A percentile compares a stretch with the other conserved stretches of the same genome.
These are phyloP conservation scores for Threskiornis aethiopicus DNA, from an alignment of 2,797 vertebrate genomes.

Conservation along the genomic window DNA sequence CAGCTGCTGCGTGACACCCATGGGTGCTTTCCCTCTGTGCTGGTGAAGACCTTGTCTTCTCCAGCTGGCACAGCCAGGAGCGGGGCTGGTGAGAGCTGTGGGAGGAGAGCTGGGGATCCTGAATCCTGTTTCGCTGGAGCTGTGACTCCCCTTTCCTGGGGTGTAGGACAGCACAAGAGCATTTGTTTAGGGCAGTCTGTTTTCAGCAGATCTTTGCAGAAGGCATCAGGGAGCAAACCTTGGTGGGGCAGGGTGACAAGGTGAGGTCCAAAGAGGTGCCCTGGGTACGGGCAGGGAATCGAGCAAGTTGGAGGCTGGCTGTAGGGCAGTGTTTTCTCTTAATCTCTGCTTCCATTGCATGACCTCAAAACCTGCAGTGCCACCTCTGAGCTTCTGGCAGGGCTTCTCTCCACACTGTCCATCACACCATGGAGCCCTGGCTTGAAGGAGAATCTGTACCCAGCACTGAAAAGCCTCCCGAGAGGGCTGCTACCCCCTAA, in stretches of 20 bases:
- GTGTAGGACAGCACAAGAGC: background rate
- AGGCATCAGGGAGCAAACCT: background rate
- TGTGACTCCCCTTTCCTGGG: background rate
- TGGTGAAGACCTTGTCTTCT: background rate
- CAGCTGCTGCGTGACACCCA: background rate
- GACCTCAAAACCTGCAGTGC: background rate
- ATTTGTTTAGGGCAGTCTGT: background rate
- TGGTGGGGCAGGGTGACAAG: background rate
- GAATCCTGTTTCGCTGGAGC: background rate
- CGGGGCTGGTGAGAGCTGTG: background rate
- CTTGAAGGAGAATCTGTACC: background rate
- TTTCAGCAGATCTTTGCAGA: background rate
- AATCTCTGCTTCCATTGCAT: background rate
- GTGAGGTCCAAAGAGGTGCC: background rate
- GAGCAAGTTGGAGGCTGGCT: too few species aligned
- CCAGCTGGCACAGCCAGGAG: background rate
- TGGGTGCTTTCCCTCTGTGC: background rate
- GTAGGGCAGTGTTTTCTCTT: background rate
- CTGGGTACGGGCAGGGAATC: background rate
- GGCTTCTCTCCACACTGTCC: background rate
- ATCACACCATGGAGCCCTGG: background rate
- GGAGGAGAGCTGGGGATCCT: background rate
- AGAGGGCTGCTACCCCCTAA: too few species aligned
- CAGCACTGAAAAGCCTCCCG: background rate
- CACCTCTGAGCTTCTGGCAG: background rate